These are phyloP conservation scores for Peromyscus maniculatus DNA, from an alignment of 2,113 vertebrate species.

Conservation along the genomic window DNA sequence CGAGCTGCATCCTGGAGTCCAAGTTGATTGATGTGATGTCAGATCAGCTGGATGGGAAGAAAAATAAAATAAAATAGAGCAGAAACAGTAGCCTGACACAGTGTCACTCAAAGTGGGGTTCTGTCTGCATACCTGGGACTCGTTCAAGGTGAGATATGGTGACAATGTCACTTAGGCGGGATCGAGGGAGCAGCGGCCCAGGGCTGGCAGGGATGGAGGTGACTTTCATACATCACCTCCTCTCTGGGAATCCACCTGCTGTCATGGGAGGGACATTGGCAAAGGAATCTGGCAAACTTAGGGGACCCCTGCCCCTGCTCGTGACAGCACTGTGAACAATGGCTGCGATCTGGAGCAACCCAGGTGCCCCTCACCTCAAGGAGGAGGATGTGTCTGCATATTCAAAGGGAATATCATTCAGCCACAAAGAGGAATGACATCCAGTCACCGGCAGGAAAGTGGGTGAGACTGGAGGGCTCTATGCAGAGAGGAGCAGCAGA, in stretches of 20 bases:
- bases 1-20: neutral
- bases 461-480: neutral
- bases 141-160: neutral
- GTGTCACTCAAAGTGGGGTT: neutral
- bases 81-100: neutral
- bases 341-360: neutral
- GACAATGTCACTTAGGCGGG: neutral
- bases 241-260: rapidly evolving
- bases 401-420: neutral
- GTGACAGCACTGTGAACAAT: too few species aligned
- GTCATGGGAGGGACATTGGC: neutral
- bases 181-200: neutral
- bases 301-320: neutral
- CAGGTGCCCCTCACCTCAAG: neutral
- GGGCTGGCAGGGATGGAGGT: neutral
- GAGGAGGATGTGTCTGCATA: neutral
- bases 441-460: neutral
- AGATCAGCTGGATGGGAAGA: neutral
- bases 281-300: neutral
- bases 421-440: neutral
- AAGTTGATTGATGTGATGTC: neutral
- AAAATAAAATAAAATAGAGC: neutral
- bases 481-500: too few species aligned
- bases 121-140: neutral
- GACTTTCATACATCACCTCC: neutral